Conservation (phyloP, 2,797 vertebrate genomes). For the Pseudochirops cupreus region DNA sequence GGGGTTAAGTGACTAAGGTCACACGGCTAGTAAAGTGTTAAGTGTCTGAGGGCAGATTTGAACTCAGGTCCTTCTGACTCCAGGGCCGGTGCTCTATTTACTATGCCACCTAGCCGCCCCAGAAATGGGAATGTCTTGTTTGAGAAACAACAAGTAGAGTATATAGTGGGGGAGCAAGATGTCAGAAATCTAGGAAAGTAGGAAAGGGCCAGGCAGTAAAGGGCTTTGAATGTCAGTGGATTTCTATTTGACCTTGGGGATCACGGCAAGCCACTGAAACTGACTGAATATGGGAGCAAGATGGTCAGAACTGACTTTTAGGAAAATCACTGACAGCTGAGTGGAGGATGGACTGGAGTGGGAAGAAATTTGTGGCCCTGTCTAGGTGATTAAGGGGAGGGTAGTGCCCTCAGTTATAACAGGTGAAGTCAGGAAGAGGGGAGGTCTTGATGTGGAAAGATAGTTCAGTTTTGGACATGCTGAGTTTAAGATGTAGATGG, state of each 20-base stretch:
- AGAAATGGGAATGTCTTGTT: not conserved
- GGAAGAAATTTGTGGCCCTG: not conserved
- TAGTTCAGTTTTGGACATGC: not conserved
- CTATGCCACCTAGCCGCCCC: too few species aligned
- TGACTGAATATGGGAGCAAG: not conserved
- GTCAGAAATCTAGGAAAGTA: not conserved
- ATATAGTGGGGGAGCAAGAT: not conserved
- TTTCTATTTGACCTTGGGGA: not conserved
- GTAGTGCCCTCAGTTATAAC: not conserved
- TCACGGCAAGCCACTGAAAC: not conserved
- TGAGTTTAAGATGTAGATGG: not conserved
- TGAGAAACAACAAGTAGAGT: not conserved
- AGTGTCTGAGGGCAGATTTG: too few species aligned
- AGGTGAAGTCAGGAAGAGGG: not conserved
- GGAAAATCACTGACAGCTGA: not conserved
- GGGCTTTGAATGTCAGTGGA: not conserved
- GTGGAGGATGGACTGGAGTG: not conserved
- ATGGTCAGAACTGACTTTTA: not conserved
- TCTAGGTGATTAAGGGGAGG: not conserved
- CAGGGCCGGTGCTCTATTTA: too few species aligned
- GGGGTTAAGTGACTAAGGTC: too few species aligned
- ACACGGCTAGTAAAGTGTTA: too few species aligned
- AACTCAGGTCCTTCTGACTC: too few species aligned
- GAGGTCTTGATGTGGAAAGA: not conserved
- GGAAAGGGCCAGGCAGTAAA: not conserved